A percentile compares a stretch with the other conserved stretches of the same genome.
These are phyloP conservation scores for Galeopterus variegatus DNA, from an alignment of 2,113 vertebrate species.

Conservation along the genomic window DNA sequence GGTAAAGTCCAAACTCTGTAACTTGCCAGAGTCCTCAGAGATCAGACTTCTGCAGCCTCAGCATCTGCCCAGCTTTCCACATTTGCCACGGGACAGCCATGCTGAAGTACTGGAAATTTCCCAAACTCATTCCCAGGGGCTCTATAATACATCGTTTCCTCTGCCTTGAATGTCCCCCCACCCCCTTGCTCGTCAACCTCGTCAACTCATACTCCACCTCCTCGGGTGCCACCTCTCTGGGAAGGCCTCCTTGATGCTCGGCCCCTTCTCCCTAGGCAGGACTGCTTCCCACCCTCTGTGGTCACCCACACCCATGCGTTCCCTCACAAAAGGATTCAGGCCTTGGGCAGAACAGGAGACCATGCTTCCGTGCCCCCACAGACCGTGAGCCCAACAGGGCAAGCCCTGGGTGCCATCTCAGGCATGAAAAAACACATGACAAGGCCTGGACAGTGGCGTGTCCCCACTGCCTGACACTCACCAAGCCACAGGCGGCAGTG, in stretches of 20 bases:
- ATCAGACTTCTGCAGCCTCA: rapidly evolving
- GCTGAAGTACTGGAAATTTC: rapidly evolving
- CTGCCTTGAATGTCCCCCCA: neutral
- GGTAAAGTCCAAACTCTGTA: neutral
- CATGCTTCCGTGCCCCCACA: neutral
- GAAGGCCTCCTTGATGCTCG: neutral
- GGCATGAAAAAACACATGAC: rapidly evolving
- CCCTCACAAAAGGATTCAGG: neutral
- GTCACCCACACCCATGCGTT: neutral
- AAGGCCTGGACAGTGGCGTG: neutral
- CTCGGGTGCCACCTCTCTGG: neutral
- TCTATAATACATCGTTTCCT: rapidly evolving
- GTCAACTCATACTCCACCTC: neutral
- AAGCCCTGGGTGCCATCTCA: neutral
- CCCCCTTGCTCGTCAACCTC: neutral
- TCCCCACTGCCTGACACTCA: neutral
- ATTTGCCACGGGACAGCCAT: rapidly evolving
- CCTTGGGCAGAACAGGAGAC: neutral
- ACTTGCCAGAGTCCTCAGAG: neutral
- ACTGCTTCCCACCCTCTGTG: neutral
- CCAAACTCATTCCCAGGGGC: neutral
- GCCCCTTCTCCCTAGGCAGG: neutral
- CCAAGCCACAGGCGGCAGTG: rapidly evolving
- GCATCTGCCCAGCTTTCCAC: too few relatives aligned
- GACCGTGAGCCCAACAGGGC: rapidly evolving